Evolutionary conservation across 2,888 invertebrate genomes (phyloP), one percentile per base, ranked within the genome.

Genomic region (Aradus depressus): DNA sequence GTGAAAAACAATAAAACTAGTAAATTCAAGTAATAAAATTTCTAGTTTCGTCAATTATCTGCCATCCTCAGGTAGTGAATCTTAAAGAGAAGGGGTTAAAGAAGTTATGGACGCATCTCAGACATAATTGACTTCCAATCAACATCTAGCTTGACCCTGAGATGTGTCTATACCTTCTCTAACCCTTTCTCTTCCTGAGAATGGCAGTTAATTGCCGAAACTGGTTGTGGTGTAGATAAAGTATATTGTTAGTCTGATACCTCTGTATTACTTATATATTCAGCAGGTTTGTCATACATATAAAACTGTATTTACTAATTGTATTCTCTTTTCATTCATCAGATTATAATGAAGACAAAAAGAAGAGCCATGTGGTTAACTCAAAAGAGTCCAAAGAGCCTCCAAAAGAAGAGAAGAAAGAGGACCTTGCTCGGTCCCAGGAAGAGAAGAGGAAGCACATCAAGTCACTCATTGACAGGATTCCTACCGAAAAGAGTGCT

Each of bases 371-470:
- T n/a, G n/a, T n/a, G n/a, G 38, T 34, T 22, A 47, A 37, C 18
- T 12, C 35, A 16, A 47, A 47, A 26, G 47, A 47, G 19, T 18
- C 6, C 3, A 16, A 73, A 61, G 70, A 70, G 61, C 71, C 70
- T 53, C 68, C 70, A 56, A 68, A 69, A 54, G 62, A 64, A 34
- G 70, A 70, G 50, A 70, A 74, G 65, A 73, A 76, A 65, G 75
- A 82, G 65, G 79, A 81, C 65, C 73, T 73, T 52, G 69, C 75
- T 26, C 80, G 79, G 66, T 76, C 80, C 49, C 84, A 85, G 54
- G 96, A 98, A 68, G 98, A 99, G 69, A 97, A 97, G 69, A 76
- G 93, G 51, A 88, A 89, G 64, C 85, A 92, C 70, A 93, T 97
- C 62, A 97, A 97, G 74, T 86, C 86, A 58, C 79, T 99, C 61